These are phyloP conservation scores for Drosophila nr. fundita DNA, from an alignment of 2,888 invertebrate species.

Conservation along the genomic window DNA sequence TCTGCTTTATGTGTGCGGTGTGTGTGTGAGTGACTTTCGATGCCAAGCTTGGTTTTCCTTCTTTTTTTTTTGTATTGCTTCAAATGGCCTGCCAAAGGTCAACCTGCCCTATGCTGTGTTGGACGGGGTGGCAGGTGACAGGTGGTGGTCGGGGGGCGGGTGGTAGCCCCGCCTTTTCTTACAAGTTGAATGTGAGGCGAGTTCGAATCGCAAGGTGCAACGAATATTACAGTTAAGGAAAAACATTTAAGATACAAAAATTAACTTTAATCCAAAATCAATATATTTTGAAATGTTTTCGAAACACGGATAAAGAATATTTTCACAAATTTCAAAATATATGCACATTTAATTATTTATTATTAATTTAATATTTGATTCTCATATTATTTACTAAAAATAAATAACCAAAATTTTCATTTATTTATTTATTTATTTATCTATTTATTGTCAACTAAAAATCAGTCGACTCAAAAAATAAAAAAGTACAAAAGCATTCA, in stretches of 20 bases:
- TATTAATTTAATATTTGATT: background rate
- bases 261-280: background rate
- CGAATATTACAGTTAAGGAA: constrained; percentile 2
- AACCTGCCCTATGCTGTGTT: constrained; percentile 11
- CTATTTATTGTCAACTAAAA: too few species aligned
- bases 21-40: constrained; percentile 18
- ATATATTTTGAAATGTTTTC: background rate
- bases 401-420: background rate
- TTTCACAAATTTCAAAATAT: background rate
- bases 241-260: background rate
- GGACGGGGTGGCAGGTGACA: background rate
- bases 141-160: background rate
- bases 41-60: background rate
- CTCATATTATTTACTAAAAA: background rate
- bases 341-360: background rate
- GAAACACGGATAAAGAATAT: background rate
- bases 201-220: background rate
- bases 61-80: constrained; percentile 2
- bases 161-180: background rate
- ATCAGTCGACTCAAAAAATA: too few species aligned
- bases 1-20: constrained; percentile 1
- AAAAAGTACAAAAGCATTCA: too few species aligned
- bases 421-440: too few species aligned
- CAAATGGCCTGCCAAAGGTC: constrained; percentile 56
- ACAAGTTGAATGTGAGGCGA: background rate